Conservation (phyloP, 2,797 vertebrate genomes). For the Prunella strophiata region DNA sequence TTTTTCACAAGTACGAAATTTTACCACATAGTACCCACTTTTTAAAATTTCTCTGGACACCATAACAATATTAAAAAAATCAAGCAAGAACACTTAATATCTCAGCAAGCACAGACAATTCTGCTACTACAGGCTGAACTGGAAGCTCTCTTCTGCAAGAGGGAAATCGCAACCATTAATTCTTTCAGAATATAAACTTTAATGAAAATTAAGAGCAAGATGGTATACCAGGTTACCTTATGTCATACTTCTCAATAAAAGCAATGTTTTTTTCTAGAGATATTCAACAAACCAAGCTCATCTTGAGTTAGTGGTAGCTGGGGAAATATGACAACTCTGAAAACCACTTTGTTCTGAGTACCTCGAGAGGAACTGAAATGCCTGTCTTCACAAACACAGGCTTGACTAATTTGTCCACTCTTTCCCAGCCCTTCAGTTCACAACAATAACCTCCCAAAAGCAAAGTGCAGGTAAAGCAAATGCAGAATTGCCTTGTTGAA, state of each 20-base stretch:
- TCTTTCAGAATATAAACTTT: neutral
- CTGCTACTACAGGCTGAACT: neutral
- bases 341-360: neutral
- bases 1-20: neutral
- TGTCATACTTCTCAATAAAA: neutral
- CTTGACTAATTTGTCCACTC: neutral
- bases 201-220: slow-evolving; percentile 5
- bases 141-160: neutral
- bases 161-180: neutral
- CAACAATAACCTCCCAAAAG: neutral
- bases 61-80: neutral
- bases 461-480: neutral
- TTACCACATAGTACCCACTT: neutral
- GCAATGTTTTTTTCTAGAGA: neutral
- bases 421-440: neutral
- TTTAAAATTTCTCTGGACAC: neutral
- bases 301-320: neutral
- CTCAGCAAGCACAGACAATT: neutral
- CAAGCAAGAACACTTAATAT: neutral
- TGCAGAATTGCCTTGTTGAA: neutral
- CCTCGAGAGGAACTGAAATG: neutral
- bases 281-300: neutral
- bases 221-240: neutral
- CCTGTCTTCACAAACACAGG: neutral
- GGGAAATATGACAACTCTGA: neutral